These are phyloP conservation scores for Taphrorychus bicolor DNA, from an alignment of 2,888 invertebrate genomes.

Conservation along the genomic window DNA sequence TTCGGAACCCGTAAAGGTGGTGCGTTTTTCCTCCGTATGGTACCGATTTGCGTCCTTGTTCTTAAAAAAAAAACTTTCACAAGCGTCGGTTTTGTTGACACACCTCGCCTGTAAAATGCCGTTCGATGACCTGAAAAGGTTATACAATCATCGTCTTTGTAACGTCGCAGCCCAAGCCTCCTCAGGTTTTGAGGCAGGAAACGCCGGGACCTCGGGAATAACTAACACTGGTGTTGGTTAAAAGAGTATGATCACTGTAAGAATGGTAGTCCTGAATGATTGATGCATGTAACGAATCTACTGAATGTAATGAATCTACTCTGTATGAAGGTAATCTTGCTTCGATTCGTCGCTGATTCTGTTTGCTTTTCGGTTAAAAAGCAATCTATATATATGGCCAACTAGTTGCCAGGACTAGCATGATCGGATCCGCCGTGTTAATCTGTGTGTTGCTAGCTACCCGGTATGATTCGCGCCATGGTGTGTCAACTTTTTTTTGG, in stretches of 20 bases:
- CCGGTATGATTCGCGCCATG: too few relatives aligned
- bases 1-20: constrained; percentile 16
- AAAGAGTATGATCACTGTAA: constrained; percentile 7
- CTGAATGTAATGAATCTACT: neutral
- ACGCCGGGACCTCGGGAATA: constrained; percentile 24
- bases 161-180: constrained; percentile 19
- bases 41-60: constrained; percentile 27
- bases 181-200: constrained; percentile 15
- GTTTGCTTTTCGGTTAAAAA: too few relatives aligned
- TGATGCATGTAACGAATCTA: neutral
- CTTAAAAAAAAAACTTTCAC: constrained; percentile 17
- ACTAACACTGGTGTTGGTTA: constrained; percentile 16
- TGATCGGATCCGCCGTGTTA: too few relatives aligned
- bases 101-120: constrained; percentile 33
- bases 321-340: too few relatives aligned
- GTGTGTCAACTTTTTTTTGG: too few relatives aligned
- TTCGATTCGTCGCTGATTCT: too few relatives aligned
- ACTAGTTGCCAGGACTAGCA: too few relatives aligned
- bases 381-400: too few relatives aligned
- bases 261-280: neutral
- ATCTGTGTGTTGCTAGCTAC: too few relatives aligned
- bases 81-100: constrained; percentile 21
- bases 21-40: constrained; percentile 27
- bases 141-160: neutral
- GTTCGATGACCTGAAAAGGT: constrained; percentile 3